Evolutionary conservation across 2,113 vertebrate genomes (phyloP).

Genomic region (Thalassoma bifasciatum): DNA sequence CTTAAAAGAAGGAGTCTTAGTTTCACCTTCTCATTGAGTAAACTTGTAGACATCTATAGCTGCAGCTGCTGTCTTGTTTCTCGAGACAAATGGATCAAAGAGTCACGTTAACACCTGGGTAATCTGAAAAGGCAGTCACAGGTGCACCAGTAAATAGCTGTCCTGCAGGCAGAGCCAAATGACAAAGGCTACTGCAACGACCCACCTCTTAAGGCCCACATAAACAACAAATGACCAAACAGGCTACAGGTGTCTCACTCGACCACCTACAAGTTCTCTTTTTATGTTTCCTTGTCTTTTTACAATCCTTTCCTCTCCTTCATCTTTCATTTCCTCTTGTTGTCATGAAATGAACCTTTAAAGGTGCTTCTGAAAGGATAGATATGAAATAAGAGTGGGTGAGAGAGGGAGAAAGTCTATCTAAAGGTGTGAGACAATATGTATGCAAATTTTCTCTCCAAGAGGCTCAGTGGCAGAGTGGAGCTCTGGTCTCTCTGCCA

Average conservation of each 20-base stretch:
- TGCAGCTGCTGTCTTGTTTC: background rate
- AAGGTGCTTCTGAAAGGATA: constrained; percentile 43
- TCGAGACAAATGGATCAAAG: background rate
- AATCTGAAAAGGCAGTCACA: constrained; percentile 9
- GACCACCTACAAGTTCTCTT: constrained; percentile 1
- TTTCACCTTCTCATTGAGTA: no score
- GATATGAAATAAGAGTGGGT: constrained; percentile 43
- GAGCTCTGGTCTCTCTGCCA: constrained; percentile 45
- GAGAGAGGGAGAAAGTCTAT: constrained; percentile 50
- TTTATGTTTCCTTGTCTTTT: background rate
- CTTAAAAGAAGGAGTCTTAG: no score
- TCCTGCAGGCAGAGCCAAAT: constrained; percentile 25
- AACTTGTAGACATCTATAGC: background rate
- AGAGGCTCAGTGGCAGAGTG: constrained; percentile 35
- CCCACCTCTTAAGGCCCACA: constrained; percentile 21
- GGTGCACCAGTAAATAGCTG: constrained; percentile 3
- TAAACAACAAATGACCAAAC: constrained; percentile 29
- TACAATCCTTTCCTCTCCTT: constrained; percentile 14
- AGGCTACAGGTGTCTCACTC: constrained; percentile 21
- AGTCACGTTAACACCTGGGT: constrained; percentile 24
- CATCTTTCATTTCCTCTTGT: constrained; percentile 48
- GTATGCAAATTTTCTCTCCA: constrained; percentile 80
- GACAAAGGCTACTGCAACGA: constrained; percentile 12
- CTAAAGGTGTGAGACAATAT: constrained; percentile 82
- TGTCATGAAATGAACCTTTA: constrained; percentile 56